phyloP scores from a whole-genome alignment of 2,113 vertebrate genomes.

The Sclerurus mexicanus region DNA sequence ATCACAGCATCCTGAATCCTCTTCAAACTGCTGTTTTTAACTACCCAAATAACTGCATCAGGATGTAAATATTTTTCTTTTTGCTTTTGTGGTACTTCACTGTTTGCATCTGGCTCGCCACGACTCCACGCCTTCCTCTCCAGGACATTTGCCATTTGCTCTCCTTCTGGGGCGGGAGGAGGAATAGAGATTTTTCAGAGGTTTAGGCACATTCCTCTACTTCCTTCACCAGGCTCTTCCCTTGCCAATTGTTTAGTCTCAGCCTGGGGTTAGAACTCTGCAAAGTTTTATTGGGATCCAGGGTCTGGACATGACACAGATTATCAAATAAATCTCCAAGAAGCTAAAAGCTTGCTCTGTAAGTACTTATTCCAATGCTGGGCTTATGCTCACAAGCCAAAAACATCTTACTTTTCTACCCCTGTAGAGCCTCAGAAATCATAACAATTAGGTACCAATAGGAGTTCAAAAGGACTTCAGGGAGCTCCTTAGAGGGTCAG shows the following conservation, averaged over 20 bases:
- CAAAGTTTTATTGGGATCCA: constrained; percentile 26
- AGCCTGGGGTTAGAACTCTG: constrained; percentile 5
- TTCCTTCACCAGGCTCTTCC: constrained; percentile 32
- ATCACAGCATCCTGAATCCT: constrained; percentile 37
- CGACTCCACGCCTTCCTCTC: constrained; percentile 35
- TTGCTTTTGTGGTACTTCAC: constrained; percentile 48
- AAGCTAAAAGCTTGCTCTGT: constrained; percentile 18
- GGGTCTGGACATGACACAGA: constrained; percentile 29
- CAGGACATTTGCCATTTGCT: constrained; percentile 56
- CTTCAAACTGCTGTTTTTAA: constrained; percentile 39
- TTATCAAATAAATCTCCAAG: constrained; percentile 45
- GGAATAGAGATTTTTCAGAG: constrained; percentile 59
- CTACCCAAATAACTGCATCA: constrained; percentile 39
- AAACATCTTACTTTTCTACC: neutral
- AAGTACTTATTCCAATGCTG: neutral
- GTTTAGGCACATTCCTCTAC: constrained; percentile 54
- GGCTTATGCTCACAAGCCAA: neutral
- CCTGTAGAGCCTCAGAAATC: neutral
- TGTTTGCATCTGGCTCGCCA: constrained; percentile 63
- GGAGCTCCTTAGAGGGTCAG: neutral
- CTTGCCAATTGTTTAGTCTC: constrained; percentile 52
- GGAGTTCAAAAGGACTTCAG: neutral
- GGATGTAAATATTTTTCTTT: constrained; percentile 66
- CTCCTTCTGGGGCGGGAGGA: constrained; percentile 29
- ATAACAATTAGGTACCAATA: neutral